phyloP scores from a whole-genome alignment of 2,113 vertebrate species.

The Coryphaenoides rupestris region DNA sequence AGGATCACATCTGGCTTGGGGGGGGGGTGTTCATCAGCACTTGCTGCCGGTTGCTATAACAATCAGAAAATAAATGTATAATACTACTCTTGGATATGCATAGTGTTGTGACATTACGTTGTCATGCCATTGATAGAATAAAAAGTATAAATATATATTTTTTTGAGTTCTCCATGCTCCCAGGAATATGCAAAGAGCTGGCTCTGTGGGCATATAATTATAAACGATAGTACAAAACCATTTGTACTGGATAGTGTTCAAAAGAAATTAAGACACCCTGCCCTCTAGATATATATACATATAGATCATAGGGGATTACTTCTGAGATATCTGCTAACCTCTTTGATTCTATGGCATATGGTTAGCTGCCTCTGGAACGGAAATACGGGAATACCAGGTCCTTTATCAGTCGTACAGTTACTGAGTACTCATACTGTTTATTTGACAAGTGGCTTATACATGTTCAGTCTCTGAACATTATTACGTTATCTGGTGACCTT shows the following conservation, averaged over 20 bases:
- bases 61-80: slow-evolving; percentile 54
- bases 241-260: neutral
- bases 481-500: neutral
- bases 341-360: no score
- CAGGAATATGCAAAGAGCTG: slow-evolving; percentile 60
- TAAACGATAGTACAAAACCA: slow-evolving; percentile 13
- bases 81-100: slow-evolving; percentile 20
- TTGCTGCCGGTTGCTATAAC: slow-evolving; percentile 49
- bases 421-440: neutral
- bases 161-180: slow-evolving; percentile 39
- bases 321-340: no score
- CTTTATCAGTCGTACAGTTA: no score
- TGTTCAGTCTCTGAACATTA: slow-evolving; percentile 9
- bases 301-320: slow-evolving; percentile 8
- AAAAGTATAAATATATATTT: slow-evolving; percentile 13
- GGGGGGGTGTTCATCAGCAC: slow-evolving; percentile 40
- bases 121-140: slow-evolving; percentile 43
- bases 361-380: no score
- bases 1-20: slow-evolving; percentile 7
- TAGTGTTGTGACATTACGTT: slow-evolving; percentile 39
- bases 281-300: slow-evolving; percentile 5
- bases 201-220: slow-evolving; percentile 52
- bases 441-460: slow-evolving; percentile 16
- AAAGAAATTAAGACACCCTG: neutral
- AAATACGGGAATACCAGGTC: no score